Percentiles rank a stretch among this genome's conserved stretches.
These are phyloP conservation scores for Listrodromus nycthemerus DNA, from an alignment of 2,888 invertebrate species.

Conservation along the genomic window DNA sequence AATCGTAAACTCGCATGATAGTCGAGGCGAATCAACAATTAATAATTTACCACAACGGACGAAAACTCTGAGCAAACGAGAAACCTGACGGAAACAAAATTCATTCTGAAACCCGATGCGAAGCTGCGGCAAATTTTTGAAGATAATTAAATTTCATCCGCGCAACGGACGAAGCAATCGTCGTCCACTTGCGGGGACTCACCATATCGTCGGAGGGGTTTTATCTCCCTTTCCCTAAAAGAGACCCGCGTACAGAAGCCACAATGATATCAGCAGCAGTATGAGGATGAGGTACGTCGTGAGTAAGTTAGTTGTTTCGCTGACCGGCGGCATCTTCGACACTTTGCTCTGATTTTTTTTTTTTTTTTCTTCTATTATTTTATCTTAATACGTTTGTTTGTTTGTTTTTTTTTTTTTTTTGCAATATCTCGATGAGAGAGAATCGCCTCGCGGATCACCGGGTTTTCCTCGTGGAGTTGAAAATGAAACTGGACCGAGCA, in stretches of 20 bases:
- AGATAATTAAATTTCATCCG: background rate
- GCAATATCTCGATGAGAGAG: background rate
- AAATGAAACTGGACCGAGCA: slow-evolving; percentile 58
- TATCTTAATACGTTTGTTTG: background rate
- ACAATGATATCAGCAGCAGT: slow-evolving; percentile 88
- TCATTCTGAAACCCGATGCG: background rate
- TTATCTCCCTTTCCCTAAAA: slow-evolving; percentile 74
- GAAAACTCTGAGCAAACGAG: too few relatives aligned
- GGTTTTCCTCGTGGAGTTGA: slow-evolving; percentile 43
- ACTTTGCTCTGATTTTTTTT: slow-evolving; percentile 33
- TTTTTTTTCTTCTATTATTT: slow-evolving; percentile 9
- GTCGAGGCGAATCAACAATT: background rate
- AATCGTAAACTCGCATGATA: background rate
- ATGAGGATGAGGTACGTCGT: slow-evolving; percentile 90
- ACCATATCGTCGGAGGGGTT: slow-evolving; percentile 47
- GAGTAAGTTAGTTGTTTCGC: slow-evolving; percentile 88
- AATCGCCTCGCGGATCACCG: background rate
- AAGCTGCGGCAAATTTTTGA: background rate
- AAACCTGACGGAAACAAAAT: background rate
- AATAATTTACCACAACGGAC: too few relatives aligned
- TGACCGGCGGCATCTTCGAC: slow-evolving; percentile 75
- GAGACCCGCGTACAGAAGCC: slow-evolving; percentile 89
- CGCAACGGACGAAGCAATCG: background rate
- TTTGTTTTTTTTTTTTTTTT: slow-evolving; percentile 11
- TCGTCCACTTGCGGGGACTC: slow-evolving; percentile 27